Evolutionary conservation across 2,888 invertebrate genomes (phyloP).

Genomic region (Drosophila acutilabella): DNA sequence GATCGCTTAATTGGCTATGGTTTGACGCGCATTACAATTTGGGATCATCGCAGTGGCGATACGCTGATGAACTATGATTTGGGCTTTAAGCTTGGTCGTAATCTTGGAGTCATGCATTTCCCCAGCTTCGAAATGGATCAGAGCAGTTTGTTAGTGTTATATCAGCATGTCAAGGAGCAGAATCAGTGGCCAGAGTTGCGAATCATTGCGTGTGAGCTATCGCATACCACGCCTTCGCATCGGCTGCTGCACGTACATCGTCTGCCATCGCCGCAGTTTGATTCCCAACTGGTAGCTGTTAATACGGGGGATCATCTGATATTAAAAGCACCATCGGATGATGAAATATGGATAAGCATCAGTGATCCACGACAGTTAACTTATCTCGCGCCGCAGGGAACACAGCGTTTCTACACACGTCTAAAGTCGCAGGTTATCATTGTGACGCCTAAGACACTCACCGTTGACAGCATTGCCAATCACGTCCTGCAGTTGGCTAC

Average conservation of each 20-base stretch:
- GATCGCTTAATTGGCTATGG: conserved; percentile 84
- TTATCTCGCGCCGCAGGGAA: conserved; percentile 63
- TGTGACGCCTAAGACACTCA: conserved; percentile 68
- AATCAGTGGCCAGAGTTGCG: conserved; percentile 66
- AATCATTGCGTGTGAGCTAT: conserved; percentile 81
- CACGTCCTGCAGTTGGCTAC: conserved; percentile 80
- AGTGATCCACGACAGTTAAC: conserved; percentile 78
- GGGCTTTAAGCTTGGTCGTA: conserved; percentile 77
- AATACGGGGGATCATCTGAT: conserved; percentile 82
- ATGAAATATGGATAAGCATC: conserved; percentile 82
- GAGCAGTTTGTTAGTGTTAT: conserved; percentile 74
- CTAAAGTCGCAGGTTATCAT: conserved; percentile 80
- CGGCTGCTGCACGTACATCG: conserved; percentile 75
- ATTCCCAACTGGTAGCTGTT: conserved; percentile 64
- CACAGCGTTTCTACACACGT: conserved; percentile 77
- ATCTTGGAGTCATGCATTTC: conserved; percentile 81
- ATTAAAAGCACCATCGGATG: conserved; percentile 67
- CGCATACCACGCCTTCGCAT: conserved; percentile 80
- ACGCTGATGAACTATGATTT: conserved; percentile 84
- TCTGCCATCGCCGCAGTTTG: conserved; percentile 77
- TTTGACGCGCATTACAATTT: conserved; percentile 81
- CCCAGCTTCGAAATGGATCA: conserved; percentile 82
- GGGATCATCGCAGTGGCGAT: conserved; percentile 85
- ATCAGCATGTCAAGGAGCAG: conserved; percentile 63
- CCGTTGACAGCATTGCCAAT: conserved; percentile 81